Conservation (phyloP, 2,888 invertebrate species). For the Spisula subtruncata region DNA sequence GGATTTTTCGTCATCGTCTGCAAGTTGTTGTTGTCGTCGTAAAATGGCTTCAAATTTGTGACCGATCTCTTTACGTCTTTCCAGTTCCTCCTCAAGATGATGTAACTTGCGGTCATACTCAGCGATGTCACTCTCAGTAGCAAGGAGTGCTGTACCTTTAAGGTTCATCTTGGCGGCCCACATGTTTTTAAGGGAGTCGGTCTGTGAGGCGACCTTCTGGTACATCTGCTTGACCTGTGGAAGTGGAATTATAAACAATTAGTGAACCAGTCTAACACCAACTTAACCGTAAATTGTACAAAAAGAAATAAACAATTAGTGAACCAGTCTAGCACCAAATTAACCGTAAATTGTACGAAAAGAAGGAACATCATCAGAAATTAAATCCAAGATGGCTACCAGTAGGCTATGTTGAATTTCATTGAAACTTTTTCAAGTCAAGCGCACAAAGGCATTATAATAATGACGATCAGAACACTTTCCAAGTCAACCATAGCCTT, state of each 20-base stretch:
- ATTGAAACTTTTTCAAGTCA: too few species aligned
- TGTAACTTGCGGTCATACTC: slow-evolving; percentile 81
- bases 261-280: too few species aligned
- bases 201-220: slow-evolving; percentile 84
- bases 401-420: too few species aligned
- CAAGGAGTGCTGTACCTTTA: slow-evolving; percentile 80
- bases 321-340: too few species aligned
- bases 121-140: slow-evolving; percentile 83
- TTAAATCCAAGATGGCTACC: too few species aligned
- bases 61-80: slow-evolving; percentile 84
- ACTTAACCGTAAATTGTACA: too few species aligned
- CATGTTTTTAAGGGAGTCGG: slow-evolving; percentile 85
- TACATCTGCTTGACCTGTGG: slow-evolving; percentile 84
- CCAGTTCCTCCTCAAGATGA: slow-evolving; percentile 84
- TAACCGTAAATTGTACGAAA: too few species aligned
- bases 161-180: slow-evolving; percentile 87
- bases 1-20: slow-evolving; percentile 80
- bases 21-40: slow-evolving; percentile 76
- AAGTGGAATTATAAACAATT: not conserved
- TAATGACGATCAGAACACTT: too few species aligned
- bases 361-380: too few species aligned
- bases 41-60: slow-evolving; percentile 80
- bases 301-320: too few species aligned
- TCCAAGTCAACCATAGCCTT: too few species aligned
- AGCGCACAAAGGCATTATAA: too few species aligned